A percentile compares a stretch with the other conserved stretches of the same genome.
phyloP scores from a whole-genome alignment of 2,113 vertebrate genomes.

The Alligator mississippiensis region DNA sequence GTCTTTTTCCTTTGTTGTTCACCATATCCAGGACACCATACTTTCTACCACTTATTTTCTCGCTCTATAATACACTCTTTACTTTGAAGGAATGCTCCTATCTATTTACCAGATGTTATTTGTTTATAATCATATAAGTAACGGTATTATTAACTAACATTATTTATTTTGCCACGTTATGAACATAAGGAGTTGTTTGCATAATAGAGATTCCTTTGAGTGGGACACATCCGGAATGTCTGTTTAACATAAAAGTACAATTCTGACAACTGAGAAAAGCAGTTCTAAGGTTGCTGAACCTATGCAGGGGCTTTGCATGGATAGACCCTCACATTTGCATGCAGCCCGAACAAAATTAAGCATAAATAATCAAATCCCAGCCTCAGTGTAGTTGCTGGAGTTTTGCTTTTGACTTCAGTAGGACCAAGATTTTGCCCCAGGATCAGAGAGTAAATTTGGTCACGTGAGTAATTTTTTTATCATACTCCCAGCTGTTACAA shows the following conservation, averaged over 20 bases:
- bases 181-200: conserved; percentile 55
- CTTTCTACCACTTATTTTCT: neutral
- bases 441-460: neutral
- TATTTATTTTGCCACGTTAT: conserved; percentile 61
- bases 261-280: conserved; percentile 69
- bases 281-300: conserved; percentile 62
- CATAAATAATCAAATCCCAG: conserved; percentile 31
- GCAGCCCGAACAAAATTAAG: conserved; percentile 6
- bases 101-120: conserved; percentile 50
- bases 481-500: neutral
- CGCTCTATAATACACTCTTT: conserved; percentile 25
- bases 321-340: neutral
- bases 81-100: conserved; percentile 5
- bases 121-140: conserved; percentile 44
- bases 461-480: neutral
- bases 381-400: conserved; percentile 7
- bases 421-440: neutral
- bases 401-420: neutral
- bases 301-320: conserved; percentile 32
- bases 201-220: conserved; percentile 69
- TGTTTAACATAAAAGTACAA: conserved; percentile 70
- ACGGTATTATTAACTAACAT: conserved; percentile 53
- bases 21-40: neutral
- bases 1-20: neutral
- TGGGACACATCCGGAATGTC: conserved; percentile 58